Evolutionary conservation across 2,888 invertebrate genomes (phyloP).

Genomic region (Slavum lentiscoides): DNA sequence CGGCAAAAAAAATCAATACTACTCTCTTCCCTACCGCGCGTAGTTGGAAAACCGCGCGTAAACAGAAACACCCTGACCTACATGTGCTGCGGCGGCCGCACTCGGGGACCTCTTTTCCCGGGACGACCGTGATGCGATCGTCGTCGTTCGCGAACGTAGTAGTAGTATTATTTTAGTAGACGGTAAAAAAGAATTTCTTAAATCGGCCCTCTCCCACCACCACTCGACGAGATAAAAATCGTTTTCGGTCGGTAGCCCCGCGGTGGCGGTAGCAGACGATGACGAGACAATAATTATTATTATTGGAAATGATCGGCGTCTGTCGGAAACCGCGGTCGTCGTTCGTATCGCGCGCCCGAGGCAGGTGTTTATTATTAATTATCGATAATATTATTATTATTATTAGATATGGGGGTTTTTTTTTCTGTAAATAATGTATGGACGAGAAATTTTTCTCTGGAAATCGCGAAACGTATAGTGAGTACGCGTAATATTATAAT

Average conservation of each 20-base stretch:
- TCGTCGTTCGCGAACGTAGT: neutral
- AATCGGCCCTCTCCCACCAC: neutral
- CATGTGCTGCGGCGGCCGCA: neutral
- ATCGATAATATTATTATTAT: neutral
- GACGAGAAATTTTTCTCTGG: too few species aligned
- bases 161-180: neutral
- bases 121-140: neutral
- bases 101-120: neutral
- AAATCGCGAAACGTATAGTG: too few species aligned
- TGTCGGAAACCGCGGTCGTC: neutral
- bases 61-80: slow-evolving; percentile 51
- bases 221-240: neutral
- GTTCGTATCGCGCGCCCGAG: neutral
- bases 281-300: neutral
- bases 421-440: too few species aligned
- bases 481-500: too few species aligned
- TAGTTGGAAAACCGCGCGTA: neutral
- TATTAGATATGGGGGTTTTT: neutral
- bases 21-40: too few species aligned
- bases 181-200: neutral
- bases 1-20: slow-evolving; percentile 27
- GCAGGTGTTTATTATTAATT: neutral
- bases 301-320: neutral
- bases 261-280: too few species aligned
- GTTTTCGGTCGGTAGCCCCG: too few species aligned